Base-by-base conservation (phyloP, 2,888 invertebrate species). In the Eupithecia tripunctaria region DNA sequence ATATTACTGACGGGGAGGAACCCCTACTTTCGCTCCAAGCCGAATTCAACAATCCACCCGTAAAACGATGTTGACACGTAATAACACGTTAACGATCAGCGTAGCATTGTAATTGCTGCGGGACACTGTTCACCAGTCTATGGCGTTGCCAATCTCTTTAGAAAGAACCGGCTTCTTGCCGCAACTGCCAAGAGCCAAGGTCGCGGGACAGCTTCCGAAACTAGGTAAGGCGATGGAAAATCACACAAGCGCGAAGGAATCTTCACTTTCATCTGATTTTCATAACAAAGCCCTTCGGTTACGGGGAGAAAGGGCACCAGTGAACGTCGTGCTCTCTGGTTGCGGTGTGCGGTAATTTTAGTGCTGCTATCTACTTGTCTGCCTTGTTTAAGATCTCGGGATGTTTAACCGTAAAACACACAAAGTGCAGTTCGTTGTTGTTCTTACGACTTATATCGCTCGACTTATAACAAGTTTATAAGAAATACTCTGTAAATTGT, bases 21-120 rank as follows among this genome's bases (percentile, higher is more conserved):
- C 47, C 21, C 56, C 12, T 25, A 56, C 56, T 56, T 56, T 56
- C 56, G 56, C 56, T 56, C 56, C 25, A 51, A 25, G 56, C 56
- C 21, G 56, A 14, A 14, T 56, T 56, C 25, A 25, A 25, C 70
- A 75, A 75, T 60, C 43, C 21, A 21, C 41, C 62, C 66, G 25
- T 38, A 69, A 67, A 70, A 64, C 71, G 76, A 51, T 77, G 78
- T 77, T 73, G 77, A 74, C 77, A 76, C 69, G 70, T 71, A 74
- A 77, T 70, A 68, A 74, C 64, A 68, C 72, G 76, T 75, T 76
- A 66, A 75, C 76, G 67, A 75, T 76, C 73, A 73, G 71, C 70
- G 21, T 70, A 70, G 74, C 70, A 77, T 76, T 70, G 70, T 75
- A 74, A 78, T 77, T 76, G 69, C 62, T 59, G 21, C 67, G 63